Base-by-base conservation (phyloP, 2,797 vertebrate species). In the Momotus momota region DNA sequence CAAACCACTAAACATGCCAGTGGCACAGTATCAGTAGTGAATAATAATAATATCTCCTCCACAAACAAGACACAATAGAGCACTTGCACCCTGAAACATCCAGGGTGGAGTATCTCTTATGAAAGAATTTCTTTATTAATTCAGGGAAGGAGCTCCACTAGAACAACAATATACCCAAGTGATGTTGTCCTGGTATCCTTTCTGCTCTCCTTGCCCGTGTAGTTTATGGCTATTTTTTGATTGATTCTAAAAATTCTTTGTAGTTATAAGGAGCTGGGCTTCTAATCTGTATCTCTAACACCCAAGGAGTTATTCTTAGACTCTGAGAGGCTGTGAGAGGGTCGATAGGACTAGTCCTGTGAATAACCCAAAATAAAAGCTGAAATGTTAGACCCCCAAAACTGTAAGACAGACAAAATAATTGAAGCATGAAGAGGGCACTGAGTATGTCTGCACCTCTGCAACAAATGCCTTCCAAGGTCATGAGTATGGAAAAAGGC, bases 111-210 rank as follows among this genome's bases (percentile, higher is more conserved):
- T 77, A 93, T 95, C 79, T 93, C 88, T 86, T 96, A 86, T 33
- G 86, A 92, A 97, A 94, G 90, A 93, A 95, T 96, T 80, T 90
- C 80, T 95, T 88, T 93, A 96, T 91, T 93, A 96, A 80, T 73
- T 89, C 77, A 93, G 61, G 62, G 55, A 85, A 74, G 69, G 58
- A 84, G 38, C 58, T 72, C 66, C 43, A 62, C 60, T 12, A 58
- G 67, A 87, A 81, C 35, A 82, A 83, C 43, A 60, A 69, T 85
- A 72, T 55, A 80, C 49, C 29, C 40, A 52, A 45, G 33, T 12
- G 45, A 43, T 57, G 54, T 31, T 78, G 48, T 61, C 78, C 55
- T 65, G 65, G 55, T 62, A 62, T 61, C 55, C 81, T 46, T 31
- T 54, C 62, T 91, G 46, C 73, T 66, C 15, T 80, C 38, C 35